These are phyloP conservation scores for Perdix hodgsoniae DNA, from an alignment of 2,797 vertebrate species.

Conservation along the genomic window DNA sequence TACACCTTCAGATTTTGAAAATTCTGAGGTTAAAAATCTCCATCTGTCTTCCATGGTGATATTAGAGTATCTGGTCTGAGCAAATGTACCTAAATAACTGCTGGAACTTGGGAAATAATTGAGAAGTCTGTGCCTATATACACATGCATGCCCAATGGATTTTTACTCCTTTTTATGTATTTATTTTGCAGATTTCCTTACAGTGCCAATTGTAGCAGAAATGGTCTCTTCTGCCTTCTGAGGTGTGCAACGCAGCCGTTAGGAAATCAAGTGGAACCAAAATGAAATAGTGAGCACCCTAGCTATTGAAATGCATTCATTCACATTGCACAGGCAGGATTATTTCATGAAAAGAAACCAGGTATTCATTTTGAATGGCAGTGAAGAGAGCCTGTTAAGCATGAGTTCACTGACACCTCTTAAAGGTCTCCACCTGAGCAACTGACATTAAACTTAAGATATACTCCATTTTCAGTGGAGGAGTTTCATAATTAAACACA, in stretches of 20 bases:
- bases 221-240: neutral
- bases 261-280: neutral
- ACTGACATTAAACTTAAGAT: neutral
- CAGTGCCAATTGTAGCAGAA: neutral
- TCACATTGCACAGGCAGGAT: neutral
- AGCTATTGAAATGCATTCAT: neutral
- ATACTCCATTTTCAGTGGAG: neutral
- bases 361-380: neutral
- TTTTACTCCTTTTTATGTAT: neutral
- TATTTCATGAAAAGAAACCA: neutral
- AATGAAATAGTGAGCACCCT: neutral
- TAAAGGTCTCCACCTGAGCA: neutral
- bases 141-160: accelerated
- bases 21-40: neutral
- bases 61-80: neutral
- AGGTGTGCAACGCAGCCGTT: neutral
- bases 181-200: neutral
- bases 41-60: accelerated
- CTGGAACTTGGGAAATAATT: neutral
- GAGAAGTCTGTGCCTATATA: neutral
- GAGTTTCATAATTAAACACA: neutral
- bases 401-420: neutral
- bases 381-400: neutral
- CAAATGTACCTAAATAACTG: neutral
- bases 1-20: neutral